Evolutionary conservation across 2,888 invertebrate genomes (phyloP), one percentile per base, ranked within the genome.

Genomic region (Drosophila mettleri): DNA sequence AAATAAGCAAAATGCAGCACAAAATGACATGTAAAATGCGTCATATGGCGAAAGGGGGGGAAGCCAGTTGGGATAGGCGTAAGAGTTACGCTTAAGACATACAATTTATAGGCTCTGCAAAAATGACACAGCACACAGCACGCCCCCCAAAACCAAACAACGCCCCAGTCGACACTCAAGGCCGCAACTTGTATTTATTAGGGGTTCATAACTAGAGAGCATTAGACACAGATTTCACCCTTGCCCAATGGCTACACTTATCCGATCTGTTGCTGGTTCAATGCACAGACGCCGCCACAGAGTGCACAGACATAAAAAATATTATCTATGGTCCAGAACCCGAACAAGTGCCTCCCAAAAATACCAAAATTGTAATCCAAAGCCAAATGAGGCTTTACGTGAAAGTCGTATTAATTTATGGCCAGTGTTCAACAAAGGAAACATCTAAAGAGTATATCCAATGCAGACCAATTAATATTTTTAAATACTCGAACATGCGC

Each of bases 1-100:
- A 87, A 87, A 87, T 87, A 88, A 80, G 31, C 64, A 57, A 62
- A 79, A 78, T 85, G 87, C 88, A 70, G 79, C 88, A 69, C 77
- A 59, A 52, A 80, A 81, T 82, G 87, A 78, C 84, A 84, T 69
- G 65, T 69, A 78, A 72, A 80, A 69, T 80, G 80, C 87, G 70
- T 75, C 62, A 64, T 68, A 66, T 36, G 63, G 29, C 8, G 4
- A 8, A n/a, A 0, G 34, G 49, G 49, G 29, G 3, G 9, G 0
- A n/a, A 36, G 45, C 1, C 18, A 12, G 67, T 39, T 55, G 33
- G 66, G 63, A 43, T 48, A 24, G 57, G 66, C 55, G 69, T 59
- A 64, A 64, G 53, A 66, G 46, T 41, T 58, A 57, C 41, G 61
- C 41, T 49, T 36, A 46, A 75, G 58, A 62, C 52, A 46, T 38